phyloP scores from a whole-genome alignment of 2,888 invertebrate species.

The Eupithecia centaureata region DNA sequence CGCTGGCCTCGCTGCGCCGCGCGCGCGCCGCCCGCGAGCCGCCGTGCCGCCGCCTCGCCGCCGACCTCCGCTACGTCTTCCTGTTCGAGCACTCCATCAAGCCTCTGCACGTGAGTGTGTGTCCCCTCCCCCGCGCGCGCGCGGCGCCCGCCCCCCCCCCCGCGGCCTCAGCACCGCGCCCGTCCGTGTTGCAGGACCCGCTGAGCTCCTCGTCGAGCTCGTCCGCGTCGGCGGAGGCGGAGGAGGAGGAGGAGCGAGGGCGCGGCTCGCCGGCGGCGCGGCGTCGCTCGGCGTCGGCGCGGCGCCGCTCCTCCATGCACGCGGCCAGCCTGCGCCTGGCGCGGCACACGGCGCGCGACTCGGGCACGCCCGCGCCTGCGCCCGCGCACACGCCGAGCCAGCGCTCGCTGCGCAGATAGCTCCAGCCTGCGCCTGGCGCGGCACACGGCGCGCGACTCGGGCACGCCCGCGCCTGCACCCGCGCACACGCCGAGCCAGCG shows the following conservation, averaged over 20 bases:
- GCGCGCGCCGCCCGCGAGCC: conserved; percentile 51
- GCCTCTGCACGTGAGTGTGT: conserved; percentile 59
- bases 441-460: conserved; percentile 42
- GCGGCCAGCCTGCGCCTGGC: conserved; percentile 70
- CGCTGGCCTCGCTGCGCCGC: conserved; percentile 59
- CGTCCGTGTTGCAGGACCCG: conserved; percentile 49
- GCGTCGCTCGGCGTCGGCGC: conserved; percentile 37
- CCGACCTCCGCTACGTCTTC: conserved; percentile 74
- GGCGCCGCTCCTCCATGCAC: conserved; percentile 71
- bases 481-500: too few species aligned
- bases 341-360: conserved; percentile 48
- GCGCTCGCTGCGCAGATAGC: conserved; percentile 20
- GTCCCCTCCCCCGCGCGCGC: not conserved
- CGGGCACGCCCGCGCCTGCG: conserved; percentile 27
- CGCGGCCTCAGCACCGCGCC: not conserved
- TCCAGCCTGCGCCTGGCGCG: conserved; percentile 60
- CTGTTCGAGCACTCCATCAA: conserved; percentile 70
- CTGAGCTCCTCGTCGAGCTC: conserved; percentile 50
- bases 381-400: conserved; percentile 13
- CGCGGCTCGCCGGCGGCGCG: conserved; percentile 35
- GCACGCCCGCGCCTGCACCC: conserved; percentile 19
- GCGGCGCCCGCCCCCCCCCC: too few species aligned
- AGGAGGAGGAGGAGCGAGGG: conserved; percentile 32
- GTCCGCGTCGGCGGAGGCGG: conserved; percentile 35
- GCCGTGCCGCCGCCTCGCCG: conserved; percentile 58